phyloP scores from a whole-genome alignment of 2,888 invertebrate species.

The Lottia scabra region DNA sequence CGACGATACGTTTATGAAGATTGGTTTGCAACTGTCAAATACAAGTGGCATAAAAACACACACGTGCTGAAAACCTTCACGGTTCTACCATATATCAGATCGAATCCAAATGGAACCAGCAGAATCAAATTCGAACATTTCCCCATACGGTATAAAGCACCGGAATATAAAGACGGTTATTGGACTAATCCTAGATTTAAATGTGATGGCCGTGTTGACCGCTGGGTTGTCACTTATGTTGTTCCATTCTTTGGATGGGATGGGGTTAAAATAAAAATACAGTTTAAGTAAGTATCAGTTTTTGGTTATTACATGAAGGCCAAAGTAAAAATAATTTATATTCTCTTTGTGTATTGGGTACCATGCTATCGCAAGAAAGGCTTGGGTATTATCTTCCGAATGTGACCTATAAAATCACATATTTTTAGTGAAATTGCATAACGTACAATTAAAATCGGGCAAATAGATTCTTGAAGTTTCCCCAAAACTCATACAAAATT shows the following conservation, averaged over 20 bases:
- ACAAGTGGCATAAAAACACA: conserved; percentile 91
- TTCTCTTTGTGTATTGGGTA: too few species aligned
- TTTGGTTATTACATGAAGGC: too few species aligned
- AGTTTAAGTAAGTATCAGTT: conserved; percentile 46
- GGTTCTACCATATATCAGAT: conserved; percentile 85
- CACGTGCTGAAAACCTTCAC: conserved; percentile 77
- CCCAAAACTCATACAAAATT: too few species aligned
- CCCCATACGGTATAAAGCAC: conserved; percentile 83
- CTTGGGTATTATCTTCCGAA: too few species aligned
- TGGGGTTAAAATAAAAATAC: conserved; percentile 39
- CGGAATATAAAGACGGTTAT: conserved; percentile 86
- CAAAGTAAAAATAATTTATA: too few species aligned
- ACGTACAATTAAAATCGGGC: too few species aligned
- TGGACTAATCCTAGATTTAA: conserved; percentile 94
- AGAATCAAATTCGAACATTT: conserved; percentile 40
- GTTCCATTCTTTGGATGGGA: conserved; percentile 89
- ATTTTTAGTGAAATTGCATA: too few species aligned
- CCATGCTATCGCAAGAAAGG: too few species aligned
- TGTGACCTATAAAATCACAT: too few species aligned
- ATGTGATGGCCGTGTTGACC: conserved; percentile 89
- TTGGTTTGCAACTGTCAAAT: conserved; percentile 87
- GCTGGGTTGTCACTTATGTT: conserved; percentile 94
- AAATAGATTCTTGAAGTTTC: too few species aligned
- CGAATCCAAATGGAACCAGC: conserved; percentile 73
- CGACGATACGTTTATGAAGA: conserved; percentile 81